A percentile compares a stretch with the other conserved stretches of the same genome.
These are phyloP conservation scores for Phrynocephalus forsythii DNA, from an alignment of 2,797 vertebrate species.

Conservation along the genomic window DNA sequence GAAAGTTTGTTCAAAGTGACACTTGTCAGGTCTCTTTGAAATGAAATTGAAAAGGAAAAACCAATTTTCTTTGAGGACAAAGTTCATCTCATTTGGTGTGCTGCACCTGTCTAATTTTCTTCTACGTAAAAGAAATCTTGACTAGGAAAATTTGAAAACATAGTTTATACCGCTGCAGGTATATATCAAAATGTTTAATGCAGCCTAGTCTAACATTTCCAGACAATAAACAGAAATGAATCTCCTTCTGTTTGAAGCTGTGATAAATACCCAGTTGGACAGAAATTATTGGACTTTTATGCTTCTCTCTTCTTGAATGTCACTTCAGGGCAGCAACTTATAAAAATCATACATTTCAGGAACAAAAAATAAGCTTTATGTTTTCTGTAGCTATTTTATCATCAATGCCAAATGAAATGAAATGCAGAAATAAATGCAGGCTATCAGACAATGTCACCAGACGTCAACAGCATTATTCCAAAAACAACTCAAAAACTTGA, in stretches of 20 bases:
- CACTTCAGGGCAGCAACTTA: constrained; percentile 29
- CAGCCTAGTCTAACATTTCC: constrained; percentile 55
- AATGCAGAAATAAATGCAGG: neutral
- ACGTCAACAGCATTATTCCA: neutral
- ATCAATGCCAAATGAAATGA: constrained; percentile 2
- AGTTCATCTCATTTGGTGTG: constrained; percentile 83
- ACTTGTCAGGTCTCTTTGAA: constrained; percentile 84
- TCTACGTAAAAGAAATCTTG: constrained; percentile 76
- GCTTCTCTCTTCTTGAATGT: constrained; percentile 52
- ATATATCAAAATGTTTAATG: constrained; percentile 71
- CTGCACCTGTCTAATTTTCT: constrained; percentile 81
- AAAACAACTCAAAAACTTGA: neutral
- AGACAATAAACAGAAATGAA: constrained; percentile 63
- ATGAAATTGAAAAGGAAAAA: constrained; percentile 86
- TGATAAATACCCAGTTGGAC: constrained; percentile 60
- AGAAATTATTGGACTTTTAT: constrained; percentile 57
- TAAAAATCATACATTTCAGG: constrained; percentile 36
- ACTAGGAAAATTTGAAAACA: constrained; percentile 75
- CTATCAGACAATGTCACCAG: constrained; percentile 1
- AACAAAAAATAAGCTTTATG: constrained; percentile 28
- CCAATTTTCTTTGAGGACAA: constrained; percentile 85
- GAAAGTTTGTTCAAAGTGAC: constrained; percentile 84
- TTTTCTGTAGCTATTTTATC: constrained; percentile 38
- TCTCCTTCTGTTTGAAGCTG: constrained; percentile 58
- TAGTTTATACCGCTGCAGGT: constrained; percentile 65